Base-by-base conservation (phyloP, 2,797 vertebrate genomes). In the Alca torda region DNA sequence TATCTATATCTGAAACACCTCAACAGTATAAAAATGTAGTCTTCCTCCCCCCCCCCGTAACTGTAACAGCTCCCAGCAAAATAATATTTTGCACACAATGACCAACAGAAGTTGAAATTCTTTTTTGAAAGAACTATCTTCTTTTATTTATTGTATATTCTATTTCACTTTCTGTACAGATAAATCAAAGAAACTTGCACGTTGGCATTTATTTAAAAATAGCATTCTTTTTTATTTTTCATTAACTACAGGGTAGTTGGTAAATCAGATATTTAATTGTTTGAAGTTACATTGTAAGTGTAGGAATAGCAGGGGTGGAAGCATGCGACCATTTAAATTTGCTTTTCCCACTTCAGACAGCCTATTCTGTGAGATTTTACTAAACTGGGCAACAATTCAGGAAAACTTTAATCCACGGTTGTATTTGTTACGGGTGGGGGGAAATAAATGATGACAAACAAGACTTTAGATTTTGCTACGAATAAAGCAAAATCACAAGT, bases 21-120 rank as follows among this genome's bases (percentile, higher is more conserved):
- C 16, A 41, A 4, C 1, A 59, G 3, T 10, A 45, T 2, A 10
- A 81, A 59, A 84, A 37, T 16, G 2, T n/a, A 0, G 1, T 57
- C 31, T 4, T 4, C 9, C 13, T 24, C 33, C 8, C 8, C 2
- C 16, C 9, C 2, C n/a, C 35, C 13, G 9, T 39, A 59, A 37
- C 26, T 45, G 1, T 37, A 84, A 45, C 11, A 79, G 16, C 18
- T 74, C 30, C 31, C 35, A 10, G 37, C 13, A 70, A 56, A 94
- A 46, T 50, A 50, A 3, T 8, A 26, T 37, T 51, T 80, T 60
- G 43, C 41, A 77, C 6, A 16, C 13, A 15, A 26, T 19, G 13
- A 33, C 31, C 3, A 2, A 63, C 0, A 56, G 9, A 80, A 10
- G 16, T n/a, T 13, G 2, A 48, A 54, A 37, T 41, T 46, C 2